Percentiles rank a stretch among this genome's conserved stretches.
These are phyloP conservation scores for Branchellion lobata DNA, from an alignment of 2,888 invertebrate species.

Conservation along the genomic window DNA sequence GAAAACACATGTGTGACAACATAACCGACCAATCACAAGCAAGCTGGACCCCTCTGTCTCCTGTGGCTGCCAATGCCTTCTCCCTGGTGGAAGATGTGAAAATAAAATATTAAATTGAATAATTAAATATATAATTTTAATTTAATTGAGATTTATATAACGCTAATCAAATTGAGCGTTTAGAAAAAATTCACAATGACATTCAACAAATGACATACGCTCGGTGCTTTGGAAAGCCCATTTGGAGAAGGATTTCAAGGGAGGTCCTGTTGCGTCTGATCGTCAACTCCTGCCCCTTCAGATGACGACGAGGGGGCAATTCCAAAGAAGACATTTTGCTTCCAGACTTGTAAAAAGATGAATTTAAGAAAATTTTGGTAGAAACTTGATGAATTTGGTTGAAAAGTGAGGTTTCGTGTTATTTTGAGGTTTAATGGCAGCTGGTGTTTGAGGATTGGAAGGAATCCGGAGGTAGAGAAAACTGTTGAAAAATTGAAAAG, in stretches of 20 bases:
- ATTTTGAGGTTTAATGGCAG: too few species aligned
- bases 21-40: constrained; percentile 81
- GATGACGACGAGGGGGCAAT: constrained; percentile 49
- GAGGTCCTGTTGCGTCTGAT: constrained; percentile 60
- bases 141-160: too few species aligned
- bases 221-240: constrained; percentile 84
- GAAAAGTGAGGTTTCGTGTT: too few species aligned
- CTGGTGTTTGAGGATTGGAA: too few species aligned
- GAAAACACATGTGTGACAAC: constrained; percentile 82
- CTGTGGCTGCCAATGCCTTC: constrained; percentile 85
- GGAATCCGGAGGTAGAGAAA: too few species aligned
- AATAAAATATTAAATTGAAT: too few species aligned
- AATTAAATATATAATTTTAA: constrained; percentile 3
- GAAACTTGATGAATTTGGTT: too few species aligned
- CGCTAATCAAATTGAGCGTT: too few species aligned
- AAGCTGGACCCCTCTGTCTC: constrained; percentile 80
- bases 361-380: neutral
- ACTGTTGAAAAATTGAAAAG: too few species aligned
- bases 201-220: constrained; percentile 74
- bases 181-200: too few species aligned
- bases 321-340: constrained; percentile 46
- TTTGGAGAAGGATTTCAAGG: constrained; percentile 78
- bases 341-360: too few species aligned
- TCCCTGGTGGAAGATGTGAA: constrained; percentile 67
- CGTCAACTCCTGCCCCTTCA: constrained; percentile 50